Percentiles rank a stretch among this genome's conserved stretches.
Conservation (phyloP, 2,888 invertebrate species). For the Melieria crassipennis region DNA sequence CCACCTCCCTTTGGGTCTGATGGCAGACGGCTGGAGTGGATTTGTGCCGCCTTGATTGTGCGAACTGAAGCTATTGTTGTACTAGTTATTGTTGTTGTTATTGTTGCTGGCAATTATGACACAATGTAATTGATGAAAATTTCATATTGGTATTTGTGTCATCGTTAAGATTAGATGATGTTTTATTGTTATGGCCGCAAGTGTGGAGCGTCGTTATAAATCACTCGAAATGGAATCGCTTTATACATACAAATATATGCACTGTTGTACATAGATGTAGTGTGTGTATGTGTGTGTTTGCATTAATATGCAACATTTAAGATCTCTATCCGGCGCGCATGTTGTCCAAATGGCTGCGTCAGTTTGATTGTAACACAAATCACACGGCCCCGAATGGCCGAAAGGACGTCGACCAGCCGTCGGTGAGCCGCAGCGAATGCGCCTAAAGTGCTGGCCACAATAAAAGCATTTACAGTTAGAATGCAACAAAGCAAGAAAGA, state of each 20-base stretch:
- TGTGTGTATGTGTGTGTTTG: conserved; percentile 1
- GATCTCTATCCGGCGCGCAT: too few relatives aligned
- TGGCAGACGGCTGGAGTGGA: too few relatives aligned
- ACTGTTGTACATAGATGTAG: neutral
- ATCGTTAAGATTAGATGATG: conserved; percentile 35
- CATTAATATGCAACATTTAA: neutral
- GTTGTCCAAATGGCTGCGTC: too few relatives aligned
- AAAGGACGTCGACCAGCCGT: too few relatives aligned
- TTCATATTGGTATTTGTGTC: conserved; percentile 33
- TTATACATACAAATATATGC: neutral
- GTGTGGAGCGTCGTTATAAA: neutral
- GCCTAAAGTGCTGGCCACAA: too few relatives aligned
- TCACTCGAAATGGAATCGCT: neutral
- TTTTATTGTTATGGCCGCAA: conserved; percentile 26
- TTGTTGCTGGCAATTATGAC: conserved; percentile 31
- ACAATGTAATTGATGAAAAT: conserved; percentile 35
- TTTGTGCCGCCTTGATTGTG: neutral
- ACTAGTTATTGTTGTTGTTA: conserved; percentile 5
- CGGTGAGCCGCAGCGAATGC: too few relatives aligned
- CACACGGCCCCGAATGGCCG: too few relatives aligned
- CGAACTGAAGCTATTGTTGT: conserved; percentile 6
- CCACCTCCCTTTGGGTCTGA: too few relatives aligned
- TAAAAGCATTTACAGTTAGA: too few relatives aligned
- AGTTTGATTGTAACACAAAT: too few relatives aligned
- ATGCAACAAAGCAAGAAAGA: too few relatives aligned